Base-by-base conservation (phyloP, 23 tunicate genomes). In the Diplosoma virens region DNA sequence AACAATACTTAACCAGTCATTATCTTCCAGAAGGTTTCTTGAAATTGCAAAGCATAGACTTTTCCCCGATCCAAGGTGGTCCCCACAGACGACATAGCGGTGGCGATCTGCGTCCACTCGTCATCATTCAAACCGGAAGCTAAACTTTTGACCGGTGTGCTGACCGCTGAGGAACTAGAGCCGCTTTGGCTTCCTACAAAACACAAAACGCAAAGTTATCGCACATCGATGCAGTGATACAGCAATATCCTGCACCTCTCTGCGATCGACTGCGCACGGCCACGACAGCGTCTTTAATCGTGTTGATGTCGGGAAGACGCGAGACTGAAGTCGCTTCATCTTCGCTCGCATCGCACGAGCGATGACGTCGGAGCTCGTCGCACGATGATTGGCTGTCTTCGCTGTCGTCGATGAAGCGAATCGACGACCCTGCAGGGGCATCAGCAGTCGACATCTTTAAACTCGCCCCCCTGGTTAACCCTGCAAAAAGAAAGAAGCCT, bases 1-100 rank as follows among this genome's bases (percentile, higher is more conserved):
- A n/a, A n/a, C n/a, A n/a, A n/a, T n/a, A n/a, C n/a, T n/a, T n/a
- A 2, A 81, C 93, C 96, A 16, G 96, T 89, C 96, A 89, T 89
- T 14, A 89, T 89, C 29, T 83, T 71, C 85, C 84, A 83, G 29
- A 89, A 89, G 25, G 96, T 89, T 61, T 89, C 73, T 35, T 89
- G 85, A 47, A 89, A 89, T 71, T 89, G 85, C 55, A 83, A 70
- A 1, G 81, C 77, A 68, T 83, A 89, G 24, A 74, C 89, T 4
- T 69, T 26, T 0, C 85, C 85, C 53, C 79, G 72, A 47, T 73
- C 75, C 23, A 63, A 48, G 3, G 60, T 60, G 23, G 58, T 69
- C 2, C 87, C 83, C 29, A 83, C 34, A 17, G 85, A 66, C 18
- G 77, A 34, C 89, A 83, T 78, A 0, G 79, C 64, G 52, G 66